A percentile compares a stretch with the other conserved stretches of the same genome.
Evolutionary conservation across 2,888 invertebrate species (phyloP).

Genomic region (Tetramorium bicarinatum): DNA sequence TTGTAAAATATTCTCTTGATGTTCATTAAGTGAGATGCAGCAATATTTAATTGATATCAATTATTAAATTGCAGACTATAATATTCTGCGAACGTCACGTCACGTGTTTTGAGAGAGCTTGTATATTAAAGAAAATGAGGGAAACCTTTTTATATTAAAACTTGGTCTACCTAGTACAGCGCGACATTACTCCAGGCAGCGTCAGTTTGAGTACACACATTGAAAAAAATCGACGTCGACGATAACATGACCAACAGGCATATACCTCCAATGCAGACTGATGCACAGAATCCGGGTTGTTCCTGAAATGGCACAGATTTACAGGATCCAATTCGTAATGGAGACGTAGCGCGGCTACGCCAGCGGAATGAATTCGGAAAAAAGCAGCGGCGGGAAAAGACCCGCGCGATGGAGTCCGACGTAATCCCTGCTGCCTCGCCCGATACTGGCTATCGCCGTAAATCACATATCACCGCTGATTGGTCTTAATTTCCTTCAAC

Average conservation of each 20-base stretch:
- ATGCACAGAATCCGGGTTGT: conserved; percentile 8
- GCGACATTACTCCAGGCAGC: not conserved
- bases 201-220: not conserved
- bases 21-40: no score
- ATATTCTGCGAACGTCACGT: no score
- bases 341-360: conserved; percentile 78
- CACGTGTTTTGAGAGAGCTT: no score
- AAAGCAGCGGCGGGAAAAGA: conserved; percentile 32
- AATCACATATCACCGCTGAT: conserved; percentile 80
- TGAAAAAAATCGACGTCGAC: not conserved
- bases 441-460: conserved; percentile 71
- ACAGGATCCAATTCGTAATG: conserved; percentile 75
- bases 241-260: not conserved
- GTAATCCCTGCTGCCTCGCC: conserved; percentile 61
- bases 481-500: conserved; percentile 80
- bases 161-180: not conserved
- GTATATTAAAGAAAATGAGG: not conserved
- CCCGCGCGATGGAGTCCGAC: conserved; percentile 41
- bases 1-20: no score
- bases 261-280: not conserved
- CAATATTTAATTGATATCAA: no score
- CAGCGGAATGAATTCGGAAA: conserved; percentile 72
- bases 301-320: conserved; percentile 64
- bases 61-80: no score
- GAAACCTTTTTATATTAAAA: not conserved